These are phyloP conservation scores for Gopherus evgoodei DNA, from an alignment of 2,113 vertebrate species.

Conservation along the genomic window DNA sequence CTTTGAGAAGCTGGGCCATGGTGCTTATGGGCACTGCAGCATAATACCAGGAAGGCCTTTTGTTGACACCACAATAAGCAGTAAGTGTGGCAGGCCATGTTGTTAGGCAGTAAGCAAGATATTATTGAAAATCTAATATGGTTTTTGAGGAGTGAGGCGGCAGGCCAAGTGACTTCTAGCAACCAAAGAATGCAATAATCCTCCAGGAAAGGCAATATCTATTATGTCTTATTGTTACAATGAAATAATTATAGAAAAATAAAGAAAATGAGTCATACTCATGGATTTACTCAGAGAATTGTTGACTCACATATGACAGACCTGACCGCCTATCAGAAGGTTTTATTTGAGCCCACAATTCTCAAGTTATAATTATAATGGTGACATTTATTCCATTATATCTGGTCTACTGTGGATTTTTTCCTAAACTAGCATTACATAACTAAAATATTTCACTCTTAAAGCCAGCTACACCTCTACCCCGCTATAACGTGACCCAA, in stretches of 20 bases:
- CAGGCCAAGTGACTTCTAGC: conserved; percentile 57
- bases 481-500: too few species aligned
- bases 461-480: not conserved
- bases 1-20: not conserved
- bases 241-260: conserved; percentile 75
- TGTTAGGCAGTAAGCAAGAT: not conserved
- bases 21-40: not conserved
- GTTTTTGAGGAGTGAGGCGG: conserved; percentile 51
- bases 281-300: conserved; percentile 66
- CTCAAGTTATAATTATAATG: conserved; percentile 54
- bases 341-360: conserved; percentile 65
- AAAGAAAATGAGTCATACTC: conserved; percentile 69
- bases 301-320: conserved; percentile 61
- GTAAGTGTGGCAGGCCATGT: conserved; percentile 1
- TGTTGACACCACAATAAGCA: conserved; percentile 28
- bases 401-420: conserved; percentile 40
- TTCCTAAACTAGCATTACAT: conserved; percentile 41
- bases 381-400: conserved; percentile 51
- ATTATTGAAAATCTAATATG: conserved; percentile 16
- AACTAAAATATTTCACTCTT: conserved; percentile 38
- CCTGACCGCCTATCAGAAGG: conserved; percentile 62
- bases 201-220: conserved; percentile 56
- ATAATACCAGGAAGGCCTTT: not conserved
- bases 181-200: conserved; percentile 52
- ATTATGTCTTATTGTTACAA: conserved; percentile 69